Evolutionary conservation across 2,113 vertebrate species (phyloP).

Genomic region (Hemiprocne comata): DNA sequence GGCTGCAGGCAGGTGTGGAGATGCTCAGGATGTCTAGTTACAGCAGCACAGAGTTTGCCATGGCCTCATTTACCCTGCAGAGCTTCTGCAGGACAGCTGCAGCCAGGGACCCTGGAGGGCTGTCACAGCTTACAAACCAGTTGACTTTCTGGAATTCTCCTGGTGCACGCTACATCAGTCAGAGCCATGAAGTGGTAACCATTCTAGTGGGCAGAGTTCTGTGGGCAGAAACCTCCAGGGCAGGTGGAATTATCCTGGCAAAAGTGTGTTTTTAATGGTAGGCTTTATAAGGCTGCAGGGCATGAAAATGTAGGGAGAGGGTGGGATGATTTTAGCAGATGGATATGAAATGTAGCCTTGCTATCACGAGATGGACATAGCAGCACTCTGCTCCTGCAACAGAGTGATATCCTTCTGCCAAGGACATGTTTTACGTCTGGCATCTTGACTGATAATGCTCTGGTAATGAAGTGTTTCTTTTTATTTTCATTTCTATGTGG

Average conservation of each 20-base stretch:
- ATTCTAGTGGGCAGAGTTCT: not conserved
- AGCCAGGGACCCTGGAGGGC: not conserved
- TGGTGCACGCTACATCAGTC: not conserved
- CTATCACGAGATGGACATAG: not conserved
- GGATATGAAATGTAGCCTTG: not conserved
- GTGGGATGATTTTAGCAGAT: not conserved
- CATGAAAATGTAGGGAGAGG: not conserved
- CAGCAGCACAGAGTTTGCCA: not conserved
- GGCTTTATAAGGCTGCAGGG: not conserved
- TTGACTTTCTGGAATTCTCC: not conserved
- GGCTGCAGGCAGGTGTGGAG: not conserved
- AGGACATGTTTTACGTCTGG: not conserved
- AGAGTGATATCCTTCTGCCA: not conserved
- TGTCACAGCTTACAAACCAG: not conserved
- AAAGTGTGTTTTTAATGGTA: not conserved
- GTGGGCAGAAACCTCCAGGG: not conserved
- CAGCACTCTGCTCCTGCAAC: fast-evolving
- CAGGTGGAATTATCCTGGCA: not conserved
- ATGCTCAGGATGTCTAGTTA: not conserved
- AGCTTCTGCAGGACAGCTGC: not conserved
- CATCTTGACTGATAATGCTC: not conserved
- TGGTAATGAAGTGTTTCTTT: not conserved
- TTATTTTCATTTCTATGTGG: not conserved
- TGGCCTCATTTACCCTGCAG: not conserved
- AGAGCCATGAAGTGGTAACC: fast-evolving